phyloP scores from a whole-genome alignment of 2,888 invertebrate species.

The Frankliniella intonsa region DNA sequence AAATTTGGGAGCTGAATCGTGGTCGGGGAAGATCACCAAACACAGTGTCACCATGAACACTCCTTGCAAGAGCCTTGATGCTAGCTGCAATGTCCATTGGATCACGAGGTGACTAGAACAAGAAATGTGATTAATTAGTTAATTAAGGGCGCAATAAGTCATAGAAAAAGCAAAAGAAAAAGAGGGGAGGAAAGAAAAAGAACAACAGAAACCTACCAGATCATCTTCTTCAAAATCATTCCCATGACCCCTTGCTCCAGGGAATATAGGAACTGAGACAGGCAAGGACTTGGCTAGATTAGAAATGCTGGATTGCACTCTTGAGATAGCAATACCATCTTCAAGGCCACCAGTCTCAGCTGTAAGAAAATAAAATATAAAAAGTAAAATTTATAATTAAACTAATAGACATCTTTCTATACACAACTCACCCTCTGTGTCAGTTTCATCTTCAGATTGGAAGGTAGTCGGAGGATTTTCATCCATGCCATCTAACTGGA shows the following conservation, averaged over 20 bases:
- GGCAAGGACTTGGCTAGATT: constrained; percentile 71
- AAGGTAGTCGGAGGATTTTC: constrained; percentile 47
- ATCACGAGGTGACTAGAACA: constrained; percentile 46
- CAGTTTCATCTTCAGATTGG: constrained; percentile 60
- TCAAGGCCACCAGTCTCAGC: constrained; percentile 54
- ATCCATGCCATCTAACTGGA: constrained; percentile 72
- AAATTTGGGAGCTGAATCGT: constrained; percentile 79
- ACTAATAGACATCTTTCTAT: constrained; percentile 24
- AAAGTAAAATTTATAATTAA: constrained; percentile 26
- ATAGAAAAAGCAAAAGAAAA: constrained; percentile 40
- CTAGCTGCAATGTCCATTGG: constrained; percentile 82
- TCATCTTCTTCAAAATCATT: constrained; percentile 36
- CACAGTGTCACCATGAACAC: constrained; percentile 80
- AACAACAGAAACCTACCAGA: constrained; percentile 28
- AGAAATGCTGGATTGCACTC: constrained; percentile 48
- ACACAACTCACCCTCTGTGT: constrained; percentile 62
- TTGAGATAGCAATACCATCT: constrained; percentile 57
- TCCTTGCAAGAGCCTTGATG: constrained; percentile 86
- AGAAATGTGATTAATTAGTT: constrained; percentile 28
- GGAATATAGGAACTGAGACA: constrained; percentile 66
- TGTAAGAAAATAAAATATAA: constrained; percentile 32
- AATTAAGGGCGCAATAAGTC: constrained; percentile 29
- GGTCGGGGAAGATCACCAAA: constrained; percentile 85
- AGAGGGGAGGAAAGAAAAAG: background rate
- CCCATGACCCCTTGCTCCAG: constrained; percentile 39